phyloP scores from a whole-genome alignment of 2,797 vertebrate species.

The Hyperoplus lanceolatus region DNA sequence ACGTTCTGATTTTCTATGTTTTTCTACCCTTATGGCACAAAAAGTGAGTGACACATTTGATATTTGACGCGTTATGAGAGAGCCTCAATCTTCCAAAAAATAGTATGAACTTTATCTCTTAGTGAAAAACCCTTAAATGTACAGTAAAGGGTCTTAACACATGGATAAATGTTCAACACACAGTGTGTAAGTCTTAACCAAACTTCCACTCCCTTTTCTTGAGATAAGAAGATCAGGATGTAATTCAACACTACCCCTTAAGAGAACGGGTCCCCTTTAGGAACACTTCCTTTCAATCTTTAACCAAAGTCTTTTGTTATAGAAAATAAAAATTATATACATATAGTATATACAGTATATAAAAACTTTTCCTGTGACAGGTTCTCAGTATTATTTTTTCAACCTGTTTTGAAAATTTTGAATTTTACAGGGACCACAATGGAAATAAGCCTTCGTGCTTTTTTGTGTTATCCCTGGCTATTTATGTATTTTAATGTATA shows the following conservation, averaged over 20 bases:
- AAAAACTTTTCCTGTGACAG: conserved; percentile 73
- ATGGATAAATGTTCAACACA: conserved; percentile 55
- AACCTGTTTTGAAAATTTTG: no score
- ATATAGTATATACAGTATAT: conserved; percentile 58
- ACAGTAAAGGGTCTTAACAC: conserved; percentile 5
- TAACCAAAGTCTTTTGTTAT: conserved; percentile 79
- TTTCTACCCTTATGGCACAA: no score
- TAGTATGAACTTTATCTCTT: no score
- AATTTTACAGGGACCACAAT: no score
- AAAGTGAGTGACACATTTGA: no score
- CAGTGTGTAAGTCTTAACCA: conserved; percentile 68
- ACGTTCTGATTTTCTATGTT: no score
- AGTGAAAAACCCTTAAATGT: no score
- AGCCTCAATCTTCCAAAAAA: no score
- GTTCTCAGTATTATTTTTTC: conserved; percentile 42
- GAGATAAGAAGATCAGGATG: conserved; percentile 72
- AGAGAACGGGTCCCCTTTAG: conserved; percentile 64
- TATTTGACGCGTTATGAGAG: no score
- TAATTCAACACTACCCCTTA: conserved; percentile 74
- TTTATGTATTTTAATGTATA: no score
- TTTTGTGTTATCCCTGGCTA: no score
- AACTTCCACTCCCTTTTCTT: conserved; percentile 56
- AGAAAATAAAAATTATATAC: conserved; percentile 70
- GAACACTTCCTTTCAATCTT: conserved; percentile 83
- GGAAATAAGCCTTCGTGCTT: no score